Evolutionary conservation across 2,113 vertebrate species (phyloP), one percentile per base, ranked within the genome.

Genomic region (Saguinus midas): DNA sequence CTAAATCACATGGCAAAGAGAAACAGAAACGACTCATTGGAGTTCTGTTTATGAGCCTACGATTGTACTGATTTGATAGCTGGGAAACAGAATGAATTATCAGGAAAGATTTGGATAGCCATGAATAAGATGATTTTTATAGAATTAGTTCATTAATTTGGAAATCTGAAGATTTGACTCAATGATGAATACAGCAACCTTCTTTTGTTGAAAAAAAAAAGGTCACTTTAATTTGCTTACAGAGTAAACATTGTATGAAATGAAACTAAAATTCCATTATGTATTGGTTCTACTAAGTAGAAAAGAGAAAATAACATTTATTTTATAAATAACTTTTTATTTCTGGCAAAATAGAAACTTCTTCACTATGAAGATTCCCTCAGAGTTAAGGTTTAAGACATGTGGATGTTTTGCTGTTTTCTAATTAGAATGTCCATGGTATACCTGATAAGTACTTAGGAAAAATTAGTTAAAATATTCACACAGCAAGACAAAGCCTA

Each of bases 361-460:
- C 25, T 90, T 48, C 57, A 50, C n/a, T 96, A 94, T 27, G 80
- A 97, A 20, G 81, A 35, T 13, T 37, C 18, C 85, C 95, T 70
- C 95, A 94, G 92, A 97, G 29, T 13, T 1, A 96, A 96, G 64
- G 68, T 85, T 97, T 50, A n/a, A 82, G 35, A 98, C 85, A 8
- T 78, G 27, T 6, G 73, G 32, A 0, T 96, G 48, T 81, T 0
- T 8, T 92, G 55, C 96, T 96, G 87, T 84, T 92, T 96, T 94
- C 66, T 98, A 97, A 96, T 97, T 87, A 97, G 70, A 88, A 95
- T 6, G 10, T 58, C 66, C 57, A 73, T 37, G 92, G 95, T 90
- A 91, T 92, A 72, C 96, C 87, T 92, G 94, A 97, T 82, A 97
- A 97, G 79, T 55, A 97, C 97, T 97, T 97, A 93, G 90, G 98